Base-by-base conservation (phyloP, 2,888 invertebrate species). In the Megalurothrips usitatus region DNA sequence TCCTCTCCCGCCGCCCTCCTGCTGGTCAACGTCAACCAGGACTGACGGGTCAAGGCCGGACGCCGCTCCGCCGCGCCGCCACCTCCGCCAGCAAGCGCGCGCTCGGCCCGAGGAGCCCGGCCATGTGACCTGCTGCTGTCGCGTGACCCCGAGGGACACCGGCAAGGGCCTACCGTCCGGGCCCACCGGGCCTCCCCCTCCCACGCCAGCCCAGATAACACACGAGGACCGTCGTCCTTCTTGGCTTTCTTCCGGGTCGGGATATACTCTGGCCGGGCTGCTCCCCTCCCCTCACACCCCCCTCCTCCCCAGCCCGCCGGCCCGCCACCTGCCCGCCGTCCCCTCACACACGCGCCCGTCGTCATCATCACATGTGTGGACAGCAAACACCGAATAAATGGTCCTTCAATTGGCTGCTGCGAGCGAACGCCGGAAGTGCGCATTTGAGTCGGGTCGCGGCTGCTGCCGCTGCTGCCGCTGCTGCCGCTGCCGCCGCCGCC, bases 351-450 rank as follows among this genome's bases (percentile, higher is more conserved):
- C 58, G 58, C 58, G 58, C 58, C 58, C 58, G 58, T n/a, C n/a
- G 58, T 58, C 58, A 58, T 17, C 34, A 43, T 43, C 34, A 43
- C 34, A 43, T 58, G 58, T 58, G 58, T 23, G 68, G 68, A 23
- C 68, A 75, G 68, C 68, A 75, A 26, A 26, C 68, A 75, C 68
- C 23, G 26, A 75, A 75, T 75, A 75, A 75, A 75, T 75, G 68
- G 68, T 12, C 68, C 68, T 75, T 75, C 68, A 75, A 75, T 75
- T 75, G 68, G 68, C 68, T 26, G 68, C 68, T 26, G 68, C 68
- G 68, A 75, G 68, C 68, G 68, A 75, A 75, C 68, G 26, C 68
- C 68, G 68, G 68, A 75, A 75, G 68, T 75, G 26, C 68, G 68
- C 68, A 75, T 75, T 75, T 75, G 68, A 75, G 68, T 26, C 68